Evolutionary conservation across 2,113 vertebrate genomes (phyloP).

Genomic region (Syrmaticus mikado): DNA sequence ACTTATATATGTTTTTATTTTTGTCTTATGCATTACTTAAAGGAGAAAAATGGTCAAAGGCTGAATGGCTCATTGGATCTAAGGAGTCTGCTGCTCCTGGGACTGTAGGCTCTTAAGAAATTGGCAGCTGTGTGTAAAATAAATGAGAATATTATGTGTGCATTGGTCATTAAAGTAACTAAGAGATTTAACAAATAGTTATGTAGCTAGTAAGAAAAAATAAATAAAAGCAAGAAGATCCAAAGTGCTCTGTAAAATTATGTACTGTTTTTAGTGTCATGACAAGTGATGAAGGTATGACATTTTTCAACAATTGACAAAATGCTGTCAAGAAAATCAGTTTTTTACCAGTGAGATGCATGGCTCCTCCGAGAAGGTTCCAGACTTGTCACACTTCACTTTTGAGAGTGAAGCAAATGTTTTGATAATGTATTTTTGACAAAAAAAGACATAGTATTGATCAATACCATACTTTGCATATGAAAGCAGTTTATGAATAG

Average conservation of each 20-base stretch:
- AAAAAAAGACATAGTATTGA: background rate
- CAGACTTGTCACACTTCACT: background rate
- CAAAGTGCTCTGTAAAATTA: background rate
- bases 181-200: conserved; percentile 32
- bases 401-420: background rate
- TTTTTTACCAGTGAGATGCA: rapidly evolving
- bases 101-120: background rate
- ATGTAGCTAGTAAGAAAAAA: background rate
- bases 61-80: background rate
- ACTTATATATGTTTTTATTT: background rate
- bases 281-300: background rate
- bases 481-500: background rate
- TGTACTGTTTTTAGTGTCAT: background rate
- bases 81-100: background rate
- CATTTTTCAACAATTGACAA: background rate
- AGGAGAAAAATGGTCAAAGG: background rate
- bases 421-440: background rate
- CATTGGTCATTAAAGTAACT: background rate
- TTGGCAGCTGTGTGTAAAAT: background rate
- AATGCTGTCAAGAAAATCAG: background rate
- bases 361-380: background rate
- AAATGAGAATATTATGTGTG: background rate
- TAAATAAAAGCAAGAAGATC: background rate
- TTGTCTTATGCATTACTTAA: background rate
- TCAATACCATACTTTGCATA: background rate